These are phyloP conservation scores for Raphicerus campestris DNA, from an alignment of 2,113 vertebrate species.

Conservation along the genomic window DNA sequence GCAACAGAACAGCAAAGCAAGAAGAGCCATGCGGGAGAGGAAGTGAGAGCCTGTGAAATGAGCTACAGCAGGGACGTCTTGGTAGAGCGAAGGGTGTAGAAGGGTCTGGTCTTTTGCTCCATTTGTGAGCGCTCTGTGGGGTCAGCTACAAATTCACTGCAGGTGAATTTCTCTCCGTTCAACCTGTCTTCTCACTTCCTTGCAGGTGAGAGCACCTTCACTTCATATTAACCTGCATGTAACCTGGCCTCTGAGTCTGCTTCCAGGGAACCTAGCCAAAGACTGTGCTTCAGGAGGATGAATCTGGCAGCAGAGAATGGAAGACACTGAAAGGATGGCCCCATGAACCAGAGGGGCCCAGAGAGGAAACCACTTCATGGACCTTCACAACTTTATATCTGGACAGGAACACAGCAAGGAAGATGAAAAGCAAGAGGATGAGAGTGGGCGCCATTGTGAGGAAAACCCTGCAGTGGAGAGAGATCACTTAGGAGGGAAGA, in stretches of 20 bases:
- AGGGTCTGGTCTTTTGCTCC: not conserved
- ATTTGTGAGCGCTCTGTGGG: not conserved
- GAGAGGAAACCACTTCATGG: not conserved
- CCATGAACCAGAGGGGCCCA: not conserved
- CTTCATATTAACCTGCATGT: not conserved
- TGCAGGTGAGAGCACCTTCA: not conserved
- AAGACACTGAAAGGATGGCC: not conserved
- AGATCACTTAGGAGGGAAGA: not conserved
- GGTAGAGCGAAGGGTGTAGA: not conserved
- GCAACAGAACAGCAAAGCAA: not conserved
- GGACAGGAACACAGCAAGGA: not conserved
- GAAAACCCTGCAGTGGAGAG: not conserved
- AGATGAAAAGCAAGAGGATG: not conserved
- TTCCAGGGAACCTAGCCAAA: not conserved
- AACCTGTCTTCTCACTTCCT: not conserved
- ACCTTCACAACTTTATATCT: not conserved
- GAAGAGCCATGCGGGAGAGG: not conserved
- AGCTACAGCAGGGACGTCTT: not conserved
- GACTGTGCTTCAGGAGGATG: not conserved
- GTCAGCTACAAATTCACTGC: not conserved
- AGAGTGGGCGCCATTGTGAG: not conserved
- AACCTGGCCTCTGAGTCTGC: not conserved
- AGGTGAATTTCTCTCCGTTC: not conserved
- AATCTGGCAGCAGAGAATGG: not conserved
- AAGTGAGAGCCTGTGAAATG: not conserved